These are phyloP conservation scores for Pempheris klunzingeri DNA, from an alignment of 2,797 vertebrate genomes.

Conservation along the genomic window DNA sequence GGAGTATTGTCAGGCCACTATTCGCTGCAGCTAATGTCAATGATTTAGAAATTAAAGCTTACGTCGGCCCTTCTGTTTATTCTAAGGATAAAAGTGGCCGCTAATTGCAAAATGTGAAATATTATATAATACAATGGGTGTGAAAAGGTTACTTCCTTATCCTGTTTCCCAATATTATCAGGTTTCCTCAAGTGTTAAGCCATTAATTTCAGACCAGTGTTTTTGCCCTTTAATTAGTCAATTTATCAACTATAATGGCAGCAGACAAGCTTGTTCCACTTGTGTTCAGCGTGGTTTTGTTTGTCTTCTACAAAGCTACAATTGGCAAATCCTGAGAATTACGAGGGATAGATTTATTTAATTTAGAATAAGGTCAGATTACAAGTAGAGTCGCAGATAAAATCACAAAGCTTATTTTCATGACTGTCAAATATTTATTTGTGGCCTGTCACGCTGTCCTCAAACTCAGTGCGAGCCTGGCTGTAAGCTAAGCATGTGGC, in stretches of 20 bases:
- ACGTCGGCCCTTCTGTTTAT: neutral
- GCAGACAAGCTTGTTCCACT: neutral
- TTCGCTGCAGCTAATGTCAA: neutral
- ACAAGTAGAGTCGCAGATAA: no score
- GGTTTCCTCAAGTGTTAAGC: conserved; percentile 36
- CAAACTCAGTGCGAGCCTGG: neutral
- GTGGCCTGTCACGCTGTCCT: neutral
- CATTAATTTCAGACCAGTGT: conserved; percentile 32
- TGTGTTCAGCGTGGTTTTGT: neutral
- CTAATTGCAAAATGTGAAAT: neutral
- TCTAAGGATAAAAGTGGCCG: neutral
- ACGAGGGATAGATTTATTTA: neutral
- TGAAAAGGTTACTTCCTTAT: conserved; percentile 45
- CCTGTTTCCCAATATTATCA: conserved; percentile 10
- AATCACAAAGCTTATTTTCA: neutral
- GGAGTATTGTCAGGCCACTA: neutral
- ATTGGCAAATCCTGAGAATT: neutral
- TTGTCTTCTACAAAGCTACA: neutral
- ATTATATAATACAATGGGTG: neutral
- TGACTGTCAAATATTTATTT: neutral
- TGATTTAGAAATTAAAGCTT: neutral
- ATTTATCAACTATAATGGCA: conserved; percentile 40
- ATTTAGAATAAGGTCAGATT: neutral
- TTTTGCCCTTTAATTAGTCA: conserved; percentile 43
- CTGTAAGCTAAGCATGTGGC: neutral